phyloP scores from a whole-genome alignment of 2,113 vertebrate species.

The Mugil cephalus region DNA sequence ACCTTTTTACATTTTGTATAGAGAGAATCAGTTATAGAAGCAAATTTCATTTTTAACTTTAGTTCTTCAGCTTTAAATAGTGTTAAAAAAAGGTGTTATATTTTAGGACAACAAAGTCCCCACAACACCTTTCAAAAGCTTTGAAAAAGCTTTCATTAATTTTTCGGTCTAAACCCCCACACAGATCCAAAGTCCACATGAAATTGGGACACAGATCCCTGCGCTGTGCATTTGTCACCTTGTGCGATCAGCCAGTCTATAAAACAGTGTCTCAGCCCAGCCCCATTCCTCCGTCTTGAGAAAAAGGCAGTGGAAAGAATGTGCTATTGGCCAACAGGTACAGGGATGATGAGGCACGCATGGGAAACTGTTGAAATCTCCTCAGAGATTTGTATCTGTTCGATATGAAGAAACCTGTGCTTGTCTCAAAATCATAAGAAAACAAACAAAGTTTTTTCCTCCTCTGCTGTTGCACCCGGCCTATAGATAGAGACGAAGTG shows the following conservation, averaged over 20 bases:
- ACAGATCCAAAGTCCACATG: constrained; percentile 32
- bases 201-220: constrained; percentile 6
- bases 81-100: too few species aligned
- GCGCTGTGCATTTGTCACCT: constrained; percentile 28
- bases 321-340: constrained; percentile 53
- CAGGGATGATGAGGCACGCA: constrained; percentile 22
- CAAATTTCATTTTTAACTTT: neutral
- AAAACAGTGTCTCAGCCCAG: constrained; percentile 30
- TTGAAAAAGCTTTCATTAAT: neutral
- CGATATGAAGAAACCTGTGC: constrained; percentile 29
- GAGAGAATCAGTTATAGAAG: too few species aligned
- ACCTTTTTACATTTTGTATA: too few species aligned
- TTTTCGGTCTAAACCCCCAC: neutral
- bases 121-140: neutral
- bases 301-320: constrained; percentile 54
- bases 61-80: neutral
- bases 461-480: constrained; percentile 27
- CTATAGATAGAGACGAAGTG: constrained; percentile 5
- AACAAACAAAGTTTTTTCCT: constrained; percentile 38
- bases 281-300: constrained; percentile 55
- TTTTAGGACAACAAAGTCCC: neutral
- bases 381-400: constrained; percentile 1
- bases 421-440: constrained; percentile 31
- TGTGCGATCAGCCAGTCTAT: constrained; percentile 18
- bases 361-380: constrained; percentile 15